phyloP scores from a whole-genome alignment of 2,888 invertebrate genomes.

The Pseudococcus longispinus region DNA sequence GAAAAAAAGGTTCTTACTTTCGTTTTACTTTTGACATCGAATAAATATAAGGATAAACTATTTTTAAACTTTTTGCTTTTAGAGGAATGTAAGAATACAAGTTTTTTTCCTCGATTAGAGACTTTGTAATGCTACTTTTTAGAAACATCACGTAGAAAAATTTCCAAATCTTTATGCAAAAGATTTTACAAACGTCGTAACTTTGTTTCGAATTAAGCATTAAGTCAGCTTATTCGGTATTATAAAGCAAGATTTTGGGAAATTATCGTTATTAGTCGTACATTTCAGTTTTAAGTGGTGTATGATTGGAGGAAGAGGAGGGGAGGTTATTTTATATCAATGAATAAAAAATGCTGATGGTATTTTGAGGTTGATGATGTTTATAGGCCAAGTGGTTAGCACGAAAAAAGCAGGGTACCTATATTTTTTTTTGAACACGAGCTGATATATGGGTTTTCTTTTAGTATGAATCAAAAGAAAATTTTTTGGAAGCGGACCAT shows the following conservation, averaged over 20 bases:
- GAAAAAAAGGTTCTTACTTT: background rate
- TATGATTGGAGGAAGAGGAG: too few relatives aligned
- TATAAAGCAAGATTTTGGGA: background rate
- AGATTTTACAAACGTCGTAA: background rate
- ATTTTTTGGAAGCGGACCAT: too few relatives aligned
- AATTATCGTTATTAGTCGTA: background rate
- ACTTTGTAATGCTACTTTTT: background rate
- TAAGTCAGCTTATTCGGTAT: background rate
- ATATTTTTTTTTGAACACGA: too few relatives aligned
- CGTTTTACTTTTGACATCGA: background rate
- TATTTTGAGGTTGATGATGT: too few relatives aligned
- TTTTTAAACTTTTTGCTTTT: slow-evolving; percentile 8
- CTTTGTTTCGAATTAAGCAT: background rate
- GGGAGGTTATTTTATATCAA: too few relatives aligned
- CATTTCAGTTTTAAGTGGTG: background rate
- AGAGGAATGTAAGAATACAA: background rate
- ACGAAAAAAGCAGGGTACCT: too few relatives aligned
- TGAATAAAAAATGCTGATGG: too few relatives aligned
- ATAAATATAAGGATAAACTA: slow-evolving; percentile 18
- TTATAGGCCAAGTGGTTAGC: too few relatives aligned
- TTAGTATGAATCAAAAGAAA: too few relatives aligned
- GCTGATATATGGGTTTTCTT: too few relatives aligned
- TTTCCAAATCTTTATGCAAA: background rate
- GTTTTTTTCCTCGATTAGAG: background rate
- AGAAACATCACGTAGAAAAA: background rate